These are phyloP conservation scores for Dendrolimus punctatus DNA, from an alignment of 1,140 invertebrate species.

Conservation along the genomic window DNA sequence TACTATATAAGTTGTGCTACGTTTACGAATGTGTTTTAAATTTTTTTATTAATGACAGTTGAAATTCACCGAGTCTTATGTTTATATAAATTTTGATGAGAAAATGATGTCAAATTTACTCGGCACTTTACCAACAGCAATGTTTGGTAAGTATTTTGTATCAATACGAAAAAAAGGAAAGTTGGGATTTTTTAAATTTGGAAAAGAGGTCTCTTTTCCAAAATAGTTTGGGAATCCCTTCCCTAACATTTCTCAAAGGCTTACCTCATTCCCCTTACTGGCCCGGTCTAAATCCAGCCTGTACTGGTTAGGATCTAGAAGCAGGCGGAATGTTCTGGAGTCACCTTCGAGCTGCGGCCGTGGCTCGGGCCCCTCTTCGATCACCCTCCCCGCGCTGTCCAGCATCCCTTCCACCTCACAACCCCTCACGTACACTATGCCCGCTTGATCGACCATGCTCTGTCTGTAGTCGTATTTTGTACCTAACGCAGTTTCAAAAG, in stretches of 20 bases:
- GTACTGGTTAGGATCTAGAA: conserved; percentile 98
- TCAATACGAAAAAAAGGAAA: no score
- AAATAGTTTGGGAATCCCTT: no score
- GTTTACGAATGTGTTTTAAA: no score
- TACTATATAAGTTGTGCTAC: no score
- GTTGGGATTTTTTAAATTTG: no score
- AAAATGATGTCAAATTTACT: no score
- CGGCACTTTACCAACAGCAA: no score
- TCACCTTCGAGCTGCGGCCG: conserved; percentile 90
- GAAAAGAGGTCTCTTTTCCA: no score
- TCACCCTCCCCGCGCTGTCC: conserved; percentile 95
- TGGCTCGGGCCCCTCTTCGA: conserved; percentile 97
- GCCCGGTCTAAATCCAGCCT: conserved; percentile 91
- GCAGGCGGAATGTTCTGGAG: conserved; percentile 92
- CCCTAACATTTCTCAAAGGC: conserved; percentile 1
- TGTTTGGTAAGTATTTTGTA: no score
- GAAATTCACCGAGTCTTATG: no score
- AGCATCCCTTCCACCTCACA: conserved; percentile 99
- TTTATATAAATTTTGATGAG: no score
- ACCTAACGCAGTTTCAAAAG: conserved; percentile 57
- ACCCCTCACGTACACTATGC: conserved; percentile 92
- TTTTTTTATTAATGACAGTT: no score
- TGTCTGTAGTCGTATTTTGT: conserved; percentile 87
- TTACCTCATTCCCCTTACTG: conserved; percentile 80
- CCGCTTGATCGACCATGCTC: conserved; percentile 92